Percentiles rank a stretch among this genome's conserved stretches.
These are phyloP conservation scores for Exephanes ischioxanthus DNA, from an alignment of 2,888 invertebrate genomes.

Conservation along the genomic window DNA sequence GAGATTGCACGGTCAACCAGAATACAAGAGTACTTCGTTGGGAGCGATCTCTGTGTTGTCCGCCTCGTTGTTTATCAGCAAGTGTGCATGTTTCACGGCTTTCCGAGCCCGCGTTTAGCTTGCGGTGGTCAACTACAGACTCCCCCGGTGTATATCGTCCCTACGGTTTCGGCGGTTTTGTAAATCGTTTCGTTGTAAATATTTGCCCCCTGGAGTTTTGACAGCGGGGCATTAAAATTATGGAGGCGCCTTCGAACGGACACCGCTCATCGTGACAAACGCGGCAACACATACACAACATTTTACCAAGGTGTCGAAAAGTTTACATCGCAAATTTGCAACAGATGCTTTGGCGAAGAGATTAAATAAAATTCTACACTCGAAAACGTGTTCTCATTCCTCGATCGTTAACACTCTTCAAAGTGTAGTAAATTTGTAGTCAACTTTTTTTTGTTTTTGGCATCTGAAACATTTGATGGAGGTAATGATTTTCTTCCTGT, in stretches of 20 bases:
- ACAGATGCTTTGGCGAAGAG: background rate
- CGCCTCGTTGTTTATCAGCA: slow-evolving; percentile 40
- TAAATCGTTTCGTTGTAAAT: slow-evolving; percentile 30
- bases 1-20: slow-evolving; percentile 65
- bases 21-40: slow-evolving; percentile 49
- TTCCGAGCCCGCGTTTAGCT: slow-evolving; percentile 38
- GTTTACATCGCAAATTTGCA: background rate
- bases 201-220: background rate
- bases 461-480: no score
- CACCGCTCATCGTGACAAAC: background rate
- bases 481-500: no score
- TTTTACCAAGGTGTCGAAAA: background rate
- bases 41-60: background rate
- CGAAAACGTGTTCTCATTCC: no score
- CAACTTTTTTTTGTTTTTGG: no score
- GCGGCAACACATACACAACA: background rate
- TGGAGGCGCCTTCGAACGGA: background rate
- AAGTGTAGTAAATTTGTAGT: no score
- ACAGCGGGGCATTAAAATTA: slow-evolving; percentile 1
- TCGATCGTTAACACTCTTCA: no score
- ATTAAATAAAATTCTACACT: background rate
- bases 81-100: slow-evolving; percentile 47
- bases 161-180: slow-evolving; percentile 21
- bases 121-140: slow-evolving; percentile 5
- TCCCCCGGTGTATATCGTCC: slow-evolving; percentile 1